These are phyloP conservation scores for Dolichomitus sp. DNA, from an alignment of 2,888 invertebrate genomes.

Conservation along the genomic window DNA sequence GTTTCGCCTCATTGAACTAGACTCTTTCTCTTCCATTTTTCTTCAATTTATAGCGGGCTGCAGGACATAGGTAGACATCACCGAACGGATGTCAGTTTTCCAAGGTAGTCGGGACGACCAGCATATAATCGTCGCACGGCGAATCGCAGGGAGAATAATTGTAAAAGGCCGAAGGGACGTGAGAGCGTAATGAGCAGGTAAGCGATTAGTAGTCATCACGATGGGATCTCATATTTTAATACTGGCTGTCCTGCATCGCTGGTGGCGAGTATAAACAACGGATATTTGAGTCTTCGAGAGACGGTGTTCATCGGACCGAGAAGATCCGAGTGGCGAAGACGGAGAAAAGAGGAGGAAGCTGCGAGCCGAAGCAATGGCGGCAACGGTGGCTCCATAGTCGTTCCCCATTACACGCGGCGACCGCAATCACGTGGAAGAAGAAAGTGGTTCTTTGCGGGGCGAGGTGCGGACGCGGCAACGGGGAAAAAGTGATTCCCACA, in stretches of 20 bases:
- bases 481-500: slow-evolving; percentile 65
- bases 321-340: slow-evolving; percentile 35
- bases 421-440: slow-evolving; percentile 75
- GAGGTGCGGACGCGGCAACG: slow-evolving; percentile 39
- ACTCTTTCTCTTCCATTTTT: background rate
- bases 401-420: slow-evolving; percentile 63
- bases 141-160: background rate
- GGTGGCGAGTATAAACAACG: slow-evolving; percentile 70
- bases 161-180: background rate
- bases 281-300: slow-evolving; percentile 63
- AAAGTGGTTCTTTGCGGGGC: slow-evolving; percentile 67
- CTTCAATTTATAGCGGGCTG: background rate
- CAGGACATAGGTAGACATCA: background rate
- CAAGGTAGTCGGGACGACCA: background rate
- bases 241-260: slow-evolving; percentile 67
- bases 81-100: background rate
- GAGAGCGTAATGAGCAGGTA: slow-evolving; percentile 1
- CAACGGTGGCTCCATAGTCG: slow-evolving; percentile 40
- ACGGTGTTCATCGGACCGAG: slow-evolving; percentile 32
- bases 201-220: slow-evolving; percentile 23
- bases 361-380: slow-evolving; percentile 17
- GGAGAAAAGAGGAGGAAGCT: slow-evolving; percentile 42
- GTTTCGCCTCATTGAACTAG: too few species aligned
- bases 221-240: slow-evolving; percentile 16
- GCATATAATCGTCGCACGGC: slow-evolving; percentile 4